Conservation (phyloP, 2,113 vertebrate genomes). For the Spea bombifrons region DNA sequence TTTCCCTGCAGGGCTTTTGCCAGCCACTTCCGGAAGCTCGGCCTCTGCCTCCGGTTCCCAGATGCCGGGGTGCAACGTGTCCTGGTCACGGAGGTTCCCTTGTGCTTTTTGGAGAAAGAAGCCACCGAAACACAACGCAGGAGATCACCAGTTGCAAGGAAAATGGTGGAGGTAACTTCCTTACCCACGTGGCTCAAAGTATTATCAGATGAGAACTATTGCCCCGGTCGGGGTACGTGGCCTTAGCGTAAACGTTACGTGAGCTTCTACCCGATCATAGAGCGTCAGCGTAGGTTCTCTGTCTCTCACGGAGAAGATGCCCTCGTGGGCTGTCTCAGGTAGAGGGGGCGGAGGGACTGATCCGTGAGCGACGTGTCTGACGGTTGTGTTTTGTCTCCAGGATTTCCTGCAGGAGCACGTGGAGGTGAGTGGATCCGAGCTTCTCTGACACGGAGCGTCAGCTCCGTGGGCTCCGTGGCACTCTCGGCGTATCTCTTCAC, state of each 20-base stretch:
- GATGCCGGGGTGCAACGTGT: constrained; percentile 61
- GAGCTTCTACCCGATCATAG: too few relatives aligned
- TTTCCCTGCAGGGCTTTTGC: constrained; percentile 74
- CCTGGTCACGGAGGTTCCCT: constrained; percentile 80
- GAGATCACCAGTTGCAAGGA: constrained; percentile 76
- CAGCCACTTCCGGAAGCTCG: constrained; percentile 72
- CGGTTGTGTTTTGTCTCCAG: constrained; percentile 65
- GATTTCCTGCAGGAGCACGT: constrained; percentile 88
- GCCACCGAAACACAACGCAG: constrained; percentile 81
- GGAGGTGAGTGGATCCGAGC: constrained; percentile 71
- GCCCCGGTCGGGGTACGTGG: too few relatives aligned
- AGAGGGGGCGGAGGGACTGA: constrained; percentile 21
- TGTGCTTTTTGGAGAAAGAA: constrained; percentile 90
- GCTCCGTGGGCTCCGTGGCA: too few relatives aligned
- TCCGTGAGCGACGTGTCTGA: constrained; percentile 24
- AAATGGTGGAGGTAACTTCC: constrained; percentile 81
- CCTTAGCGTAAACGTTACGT: too few relatives aligned
- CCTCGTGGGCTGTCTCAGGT: not conserved
- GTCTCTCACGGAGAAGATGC: too few relatives aligned
- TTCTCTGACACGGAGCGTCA: not conserved
- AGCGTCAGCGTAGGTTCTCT: too few relatives aligned
- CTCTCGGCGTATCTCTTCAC: too few relatives aligned
- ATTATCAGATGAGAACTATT: too few relatives aligned
- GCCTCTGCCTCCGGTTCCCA: constrained; percentile 80
- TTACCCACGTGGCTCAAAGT: too few relatives aligned